These are phyloP conservation scores for Papilio aristodemus DNA, from an alignment of 1,140 invertebrate genomes.

Conservation along the genomic window DNA sequence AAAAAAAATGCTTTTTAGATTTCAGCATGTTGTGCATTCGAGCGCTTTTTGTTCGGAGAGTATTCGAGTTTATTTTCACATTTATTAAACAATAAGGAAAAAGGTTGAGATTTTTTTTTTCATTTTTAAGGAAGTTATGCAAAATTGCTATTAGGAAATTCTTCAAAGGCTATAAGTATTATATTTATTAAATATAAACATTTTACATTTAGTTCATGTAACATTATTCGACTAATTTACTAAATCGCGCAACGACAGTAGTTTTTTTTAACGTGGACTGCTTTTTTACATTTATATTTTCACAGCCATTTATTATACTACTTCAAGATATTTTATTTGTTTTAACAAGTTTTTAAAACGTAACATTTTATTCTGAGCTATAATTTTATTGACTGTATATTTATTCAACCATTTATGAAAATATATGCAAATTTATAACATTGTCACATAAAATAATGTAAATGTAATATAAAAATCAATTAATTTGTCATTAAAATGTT, in stretches of 20 bases:
- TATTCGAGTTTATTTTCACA: too few relatives aligned
- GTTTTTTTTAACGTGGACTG: conserved; percentile 27
- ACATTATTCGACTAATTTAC: conserved; percentile 33
- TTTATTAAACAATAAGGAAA: not conserved
- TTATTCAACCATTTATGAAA: not conserved
- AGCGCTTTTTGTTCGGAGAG: too few relatives aligned
- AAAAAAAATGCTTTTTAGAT: too few relatives aligned
- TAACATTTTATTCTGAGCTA: not conserved
- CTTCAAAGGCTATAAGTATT: not conserved
- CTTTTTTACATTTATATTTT: conserved; percentile 30
- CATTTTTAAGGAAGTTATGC: not conserved
- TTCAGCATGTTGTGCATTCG: too few relatives aligned
- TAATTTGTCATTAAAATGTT: not conserved
- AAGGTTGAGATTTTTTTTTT: not conserved
- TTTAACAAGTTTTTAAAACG: conserved; percentile 8
- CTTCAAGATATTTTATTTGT: conserved; percentile 26
- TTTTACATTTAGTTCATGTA: conserved; percentile 30
- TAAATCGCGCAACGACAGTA: conserved; percentile 19
- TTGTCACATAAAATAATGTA: too few relatives aligned
- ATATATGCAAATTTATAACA: not conserved
- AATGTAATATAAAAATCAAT: not conserved
- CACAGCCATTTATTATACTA: conserved; percentile 42
- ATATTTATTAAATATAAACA: conserved; percentile 24
- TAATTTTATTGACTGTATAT: not conserved
- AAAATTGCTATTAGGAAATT: conserved; percentile 18